phyloP scores from a whole-genome alignment of 2,113 vertebrate genomes.

The Atrichornis clamosus region DNA sequence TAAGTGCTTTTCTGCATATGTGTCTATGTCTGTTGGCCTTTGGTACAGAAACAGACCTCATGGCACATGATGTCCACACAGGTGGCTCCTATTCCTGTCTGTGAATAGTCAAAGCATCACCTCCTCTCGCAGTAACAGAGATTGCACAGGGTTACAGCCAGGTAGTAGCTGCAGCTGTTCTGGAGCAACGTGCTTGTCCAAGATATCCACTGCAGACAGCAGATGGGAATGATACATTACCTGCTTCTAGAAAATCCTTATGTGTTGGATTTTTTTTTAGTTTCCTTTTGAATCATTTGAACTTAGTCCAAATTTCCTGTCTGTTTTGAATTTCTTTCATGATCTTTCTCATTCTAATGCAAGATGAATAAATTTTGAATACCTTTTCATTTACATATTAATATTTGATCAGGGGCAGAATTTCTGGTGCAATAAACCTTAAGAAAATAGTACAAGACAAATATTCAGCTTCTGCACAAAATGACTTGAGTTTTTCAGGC shows the following conservation, averaged over 20 bases:
- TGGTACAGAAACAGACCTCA: background rate
- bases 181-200: background rate
- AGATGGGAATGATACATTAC: background rate
- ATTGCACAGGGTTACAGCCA: background rate
- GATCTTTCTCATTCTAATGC: background rate
- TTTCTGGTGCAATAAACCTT: background rate
- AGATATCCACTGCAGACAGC: background rate
- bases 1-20: background rate
- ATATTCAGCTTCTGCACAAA: background rate
- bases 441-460: background rate
- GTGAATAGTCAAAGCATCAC: background rate
- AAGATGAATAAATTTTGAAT: background rate
- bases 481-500: background rate
- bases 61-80: background rate
- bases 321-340: background rate
- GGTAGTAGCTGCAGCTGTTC: background rate
- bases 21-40: fast-evolving
- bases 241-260: background rate
- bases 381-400: background rate
- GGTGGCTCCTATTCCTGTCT: background rate
- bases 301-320: background rate
- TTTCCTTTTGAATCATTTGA: background rate
- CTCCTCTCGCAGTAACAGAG: background rate
- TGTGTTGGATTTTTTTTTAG: background rate
- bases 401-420: background rate